Percentiles rank a stretch among this genome's conserved stretches.
Conservation (phyloP, 2,797 vertebrate genomes). For the Acestrorhynchus altus region DNA sequence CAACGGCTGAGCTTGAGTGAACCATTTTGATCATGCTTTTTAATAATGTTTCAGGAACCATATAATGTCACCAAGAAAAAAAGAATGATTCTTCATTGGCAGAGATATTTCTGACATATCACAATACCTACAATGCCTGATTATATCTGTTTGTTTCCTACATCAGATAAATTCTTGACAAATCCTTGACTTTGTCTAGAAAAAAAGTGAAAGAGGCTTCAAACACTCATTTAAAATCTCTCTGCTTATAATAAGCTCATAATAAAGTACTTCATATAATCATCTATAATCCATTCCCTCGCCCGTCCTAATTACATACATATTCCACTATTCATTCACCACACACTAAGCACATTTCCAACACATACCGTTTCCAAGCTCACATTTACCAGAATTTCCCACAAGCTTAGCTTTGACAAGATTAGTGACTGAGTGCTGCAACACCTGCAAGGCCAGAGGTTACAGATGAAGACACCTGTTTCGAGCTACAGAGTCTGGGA, state of each 20-base stretch:
- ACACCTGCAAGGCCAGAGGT: conserved; percentile 71
- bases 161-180: no score
- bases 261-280: background rate
- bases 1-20: background rate
- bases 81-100: no score
- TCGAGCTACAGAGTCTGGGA: conserved; percentile 61
- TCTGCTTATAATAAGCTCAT: background rate
- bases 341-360: background rate
- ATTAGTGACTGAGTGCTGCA: conserved; percentile 69
- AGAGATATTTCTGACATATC: no score
- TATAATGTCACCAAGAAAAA: background rate
- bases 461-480: conserved; percentile 71
- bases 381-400: conserved; percentile 46
- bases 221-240: background rate
- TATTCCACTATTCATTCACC: background rate
- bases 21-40: background rate
- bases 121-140: no score
- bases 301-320: conserved; percentile 1
- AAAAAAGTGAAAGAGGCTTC: background rate
- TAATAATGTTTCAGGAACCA: background rate
- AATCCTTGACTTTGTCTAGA: no score
- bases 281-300: background rate
- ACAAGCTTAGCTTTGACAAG: conserved; percentile 61
- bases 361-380: background rate
- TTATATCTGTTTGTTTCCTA: background rate